Percentiles rank a stretch among this genome's conserved stretches.
Evolutionary conservation across 2,113 vertebrate species (phyloP).

Genomic region (Sialia sialis): DNA sequence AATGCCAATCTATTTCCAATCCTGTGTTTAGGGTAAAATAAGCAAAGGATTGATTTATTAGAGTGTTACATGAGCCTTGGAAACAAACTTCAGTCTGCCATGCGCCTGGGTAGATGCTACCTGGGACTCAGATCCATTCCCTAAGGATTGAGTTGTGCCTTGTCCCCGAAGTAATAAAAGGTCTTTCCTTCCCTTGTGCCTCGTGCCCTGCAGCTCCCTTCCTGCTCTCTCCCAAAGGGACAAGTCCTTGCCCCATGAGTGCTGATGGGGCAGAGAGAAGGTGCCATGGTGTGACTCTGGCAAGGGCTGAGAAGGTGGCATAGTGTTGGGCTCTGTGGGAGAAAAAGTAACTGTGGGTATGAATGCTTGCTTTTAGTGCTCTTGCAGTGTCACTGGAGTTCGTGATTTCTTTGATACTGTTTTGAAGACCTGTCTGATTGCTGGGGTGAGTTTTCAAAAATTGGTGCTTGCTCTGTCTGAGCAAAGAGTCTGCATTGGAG

Average conservation of each 20-base stretch:
- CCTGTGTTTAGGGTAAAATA: background rate
- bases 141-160: background rate
- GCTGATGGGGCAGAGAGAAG: background rate
- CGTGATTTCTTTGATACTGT: background rate
- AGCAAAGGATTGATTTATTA: background rate
- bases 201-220: fast-evolving
- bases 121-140: background rate
- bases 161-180: background rate
- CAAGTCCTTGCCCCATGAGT: background rate
- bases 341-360: background rate
- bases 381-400: background rate
- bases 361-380: background rate
- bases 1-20: background rate
- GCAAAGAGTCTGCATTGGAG: background rate
- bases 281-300: background rate
- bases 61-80: background rate
- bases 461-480: background rate
- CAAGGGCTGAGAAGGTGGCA: background rate
- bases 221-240: background rate
- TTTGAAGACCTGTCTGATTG: background rate
- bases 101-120: background rate
- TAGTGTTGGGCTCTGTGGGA: background rate
- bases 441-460: background rate
- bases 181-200: background rate
- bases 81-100: background rate